phyloP scores from a whole-genome alignment of 1,140 invertebrate species.

The Brachionus plicatilis region DNA sequence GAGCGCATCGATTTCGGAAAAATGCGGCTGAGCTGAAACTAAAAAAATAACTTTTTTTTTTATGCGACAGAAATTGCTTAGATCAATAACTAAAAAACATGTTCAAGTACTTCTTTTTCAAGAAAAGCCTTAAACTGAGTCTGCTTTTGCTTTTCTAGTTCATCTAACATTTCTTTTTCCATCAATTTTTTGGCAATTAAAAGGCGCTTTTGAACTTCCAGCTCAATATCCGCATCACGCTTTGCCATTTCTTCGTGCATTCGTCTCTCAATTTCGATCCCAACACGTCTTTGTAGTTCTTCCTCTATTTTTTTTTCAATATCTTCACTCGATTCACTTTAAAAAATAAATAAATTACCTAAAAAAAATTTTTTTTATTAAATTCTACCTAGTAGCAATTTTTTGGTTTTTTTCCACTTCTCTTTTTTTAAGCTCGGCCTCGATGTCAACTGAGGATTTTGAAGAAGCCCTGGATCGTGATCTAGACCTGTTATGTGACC shows the following conservation, averaged over 20 bases:
- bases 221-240: not conserved
- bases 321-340: not conserved
- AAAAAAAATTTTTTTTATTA: not conserved
- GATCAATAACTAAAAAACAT: not conserved
- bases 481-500: not conserved
- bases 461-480: not conserved
- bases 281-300: not conserved
- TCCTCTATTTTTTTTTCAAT: not conserved
- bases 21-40: not conserved
- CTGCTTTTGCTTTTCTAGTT: slow-evolving; percentile 23
- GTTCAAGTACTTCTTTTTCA: slow-evolving; percentile 16
- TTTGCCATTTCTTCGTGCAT: not conserved
- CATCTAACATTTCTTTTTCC: slow-evolving; percentile 30
- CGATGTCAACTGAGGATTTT: slow-evolving; percentile 1
- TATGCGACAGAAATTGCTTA: not conserved
- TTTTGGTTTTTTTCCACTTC: not conserved
- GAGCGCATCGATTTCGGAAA: not conserved
- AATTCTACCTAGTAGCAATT: not conserved
- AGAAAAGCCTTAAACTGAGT: slow-evolving; percentile 22
- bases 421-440: slow-evolving; percentile 1
- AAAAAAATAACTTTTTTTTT: not conserved
- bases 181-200: not conserved
- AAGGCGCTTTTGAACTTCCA: not conserved
- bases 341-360: not conserved
- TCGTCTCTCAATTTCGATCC: not conserved